A percentile compares a stretch with the other conserved stretches of the same genome.
phyloP scores from a whole-genome alignment of 2,888 invertebrate species.

The Halictus ligatus region DNA sequence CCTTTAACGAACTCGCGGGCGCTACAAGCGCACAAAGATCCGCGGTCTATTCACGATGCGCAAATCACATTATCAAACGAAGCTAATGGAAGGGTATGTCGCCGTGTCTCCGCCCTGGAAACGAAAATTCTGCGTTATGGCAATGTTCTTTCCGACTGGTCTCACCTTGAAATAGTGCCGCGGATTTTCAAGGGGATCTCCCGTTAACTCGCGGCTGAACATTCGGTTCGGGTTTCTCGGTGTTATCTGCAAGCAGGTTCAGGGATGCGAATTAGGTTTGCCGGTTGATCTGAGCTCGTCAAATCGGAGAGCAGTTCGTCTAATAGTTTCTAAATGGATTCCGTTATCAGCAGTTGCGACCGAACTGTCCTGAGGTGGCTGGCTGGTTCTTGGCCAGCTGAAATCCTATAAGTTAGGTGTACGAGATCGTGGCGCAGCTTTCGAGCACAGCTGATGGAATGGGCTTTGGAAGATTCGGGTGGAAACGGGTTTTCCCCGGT shows the following conservation, averaged over 20 bases:
- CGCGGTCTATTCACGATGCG: not conserved
- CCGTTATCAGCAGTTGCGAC: conserved; percentile 11
- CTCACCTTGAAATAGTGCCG: too few species aligned
- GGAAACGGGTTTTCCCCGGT: conserved; percentile 31
- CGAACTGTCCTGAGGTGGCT: not conserved
- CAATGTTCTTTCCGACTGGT: too few species aligned
- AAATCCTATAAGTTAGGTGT: conserved; percentile 3
- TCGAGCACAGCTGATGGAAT: conserved; percentile 34
- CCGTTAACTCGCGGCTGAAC: too few species aligned
- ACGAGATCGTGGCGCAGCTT: conserved; percentile 26
- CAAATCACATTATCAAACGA: not conserved
- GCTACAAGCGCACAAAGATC: not conserved
- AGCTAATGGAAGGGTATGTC: not conserved
- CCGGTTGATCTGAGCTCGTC: not conserved
- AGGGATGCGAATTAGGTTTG: not conserved
- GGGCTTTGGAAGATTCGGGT: conserved; percentile 35
- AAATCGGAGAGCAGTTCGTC: not conserved
- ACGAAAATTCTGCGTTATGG: too few species aligned
- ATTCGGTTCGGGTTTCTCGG: not conserved
- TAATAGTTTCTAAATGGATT: conserved; percentile 27
- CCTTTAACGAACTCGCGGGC: not conserved
- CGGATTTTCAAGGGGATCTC: too few species aligned
- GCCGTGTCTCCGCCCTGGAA: not conserved
- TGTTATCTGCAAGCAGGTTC: not conserved
- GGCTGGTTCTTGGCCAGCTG: not conserved